phyloP scores from a whole-genome alignment of 2,797 vertebrate species.

The Ctenosaura bakeri region DNA sequence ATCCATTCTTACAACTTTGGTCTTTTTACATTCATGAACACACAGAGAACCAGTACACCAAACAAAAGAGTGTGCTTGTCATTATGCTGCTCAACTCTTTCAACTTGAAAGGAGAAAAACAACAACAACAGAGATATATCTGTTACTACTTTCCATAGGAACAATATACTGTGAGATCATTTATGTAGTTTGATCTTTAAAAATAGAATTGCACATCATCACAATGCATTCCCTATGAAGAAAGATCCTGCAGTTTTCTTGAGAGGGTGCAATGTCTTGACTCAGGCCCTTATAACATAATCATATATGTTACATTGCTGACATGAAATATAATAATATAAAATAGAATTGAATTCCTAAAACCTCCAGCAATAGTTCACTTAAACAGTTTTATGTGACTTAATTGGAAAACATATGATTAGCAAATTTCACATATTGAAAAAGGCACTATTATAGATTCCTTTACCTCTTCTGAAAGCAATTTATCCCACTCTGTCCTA shows the following conservation, averaged over 20 bases:
- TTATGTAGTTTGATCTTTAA: neutral
- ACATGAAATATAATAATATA: too few relatives aligned
- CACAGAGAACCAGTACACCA: neutral
- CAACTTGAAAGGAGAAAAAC: neutral
- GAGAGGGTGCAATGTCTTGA: neutral
- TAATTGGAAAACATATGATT: neutral
- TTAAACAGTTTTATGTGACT: neutral
- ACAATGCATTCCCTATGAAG: neutral
- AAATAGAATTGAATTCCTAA: neutral
- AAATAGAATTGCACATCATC: too few relatives aligned
- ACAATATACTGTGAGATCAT: neutral
- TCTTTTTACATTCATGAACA: too few relatives aligned
- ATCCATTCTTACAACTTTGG: neutral
- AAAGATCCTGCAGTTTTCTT: neutral
- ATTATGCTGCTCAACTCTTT: neutral
- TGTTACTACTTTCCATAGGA: neutral
- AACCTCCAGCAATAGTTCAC: neutral
- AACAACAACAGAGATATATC: too few relatives aligned
- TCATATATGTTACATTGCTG: too few relatives aligned
- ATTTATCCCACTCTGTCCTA: constrained; percentile 83
- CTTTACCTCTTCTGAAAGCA: constrained; percentile 81
- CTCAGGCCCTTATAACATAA: neutral
- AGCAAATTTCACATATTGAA: neutral
- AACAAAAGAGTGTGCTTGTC: neutral
- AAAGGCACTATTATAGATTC: neutral